Evolutionary conservation across 2,113 vertebrate genomes (phyloP).

Genomic region (Triplophysa dalaica): DNA sequence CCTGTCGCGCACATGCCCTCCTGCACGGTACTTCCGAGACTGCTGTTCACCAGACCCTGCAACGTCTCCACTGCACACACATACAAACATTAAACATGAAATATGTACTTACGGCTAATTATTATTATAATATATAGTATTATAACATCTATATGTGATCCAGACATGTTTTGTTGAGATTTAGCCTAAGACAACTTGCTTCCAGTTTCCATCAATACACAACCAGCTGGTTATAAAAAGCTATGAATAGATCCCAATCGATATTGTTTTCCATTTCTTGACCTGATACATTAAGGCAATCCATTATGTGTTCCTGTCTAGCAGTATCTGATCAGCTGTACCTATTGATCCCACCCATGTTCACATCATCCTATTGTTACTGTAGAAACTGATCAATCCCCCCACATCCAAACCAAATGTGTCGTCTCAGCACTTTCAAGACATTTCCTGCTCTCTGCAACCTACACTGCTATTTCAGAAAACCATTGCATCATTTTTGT

Average conservation of each 20-base stretch:
- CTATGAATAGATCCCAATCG: background rate
- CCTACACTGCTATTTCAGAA: background rate
- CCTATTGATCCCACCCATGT: slow-evolving; percentile 4
- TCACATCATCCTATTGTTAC: background rate
- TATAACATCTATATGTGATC: background rate
- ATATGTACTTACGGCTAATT: too few species aligned
- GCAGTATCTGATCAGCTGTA: background rate
- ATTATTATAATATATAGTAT: too few species aligned
- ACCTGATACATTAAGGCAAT: slow-evolving; percentile 31
- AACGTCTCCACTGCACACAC: slow-evolving; percentile 79
- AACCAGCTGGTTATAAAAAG: background rate
- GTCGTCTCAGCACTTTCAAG: slow-evolving; percentile 21
- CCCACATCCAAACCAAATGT: slow-evolving; percentile 1
- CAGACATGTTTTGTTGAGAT: background rate
- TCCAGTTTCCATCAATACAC: background rate
- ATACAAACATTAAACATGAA: slow-evolving; percentile 11
- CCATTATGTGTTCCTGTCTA: slow-evolving; percentile 18
- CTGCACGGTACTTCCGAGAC: slow-evolving; percentile 67
- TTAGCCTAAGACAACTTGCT: background rate
- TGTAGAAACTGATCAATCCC: slow-evolving; percentile 22
- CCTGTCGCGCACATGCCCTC: slow-evolving; percentile 73
- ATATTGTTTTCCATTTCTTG: slow-evolving; percentile 29
- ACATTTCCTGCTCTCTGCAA: background rate
- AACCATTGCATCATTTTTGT: background rate
- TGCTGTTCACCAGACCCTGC: slow-evolving; percentile 78